Evolutionary conservation across 2,113 vertebrate genomes (phyloP).

Genomic region (Psammodynastes pulverulentus): DNA sequence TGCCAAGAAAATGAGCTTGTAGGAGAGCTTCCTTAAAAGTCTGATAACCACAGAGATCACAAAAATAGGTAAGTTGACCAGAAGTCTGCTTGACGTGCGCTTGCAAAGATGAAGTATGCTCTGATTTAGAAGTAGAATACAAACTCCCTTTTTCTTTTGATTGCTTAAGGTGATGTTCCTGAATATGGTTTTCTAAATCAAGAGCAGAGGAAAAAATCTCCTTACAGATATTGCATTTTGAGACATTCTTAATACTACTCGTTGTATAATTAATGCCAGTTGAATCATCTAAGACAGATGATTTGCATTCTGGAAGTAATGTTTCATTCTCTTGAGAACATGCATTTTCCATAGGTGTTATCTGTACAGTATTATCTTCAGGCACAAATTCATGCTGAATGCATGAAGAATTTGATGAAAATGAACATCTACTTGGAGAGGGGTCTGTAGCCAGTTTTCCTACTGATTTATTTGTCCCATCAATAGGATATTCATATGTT

Average conservation of each 20-base stretch:
- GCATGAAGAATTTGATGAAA: slow-evolving; percentile 55
- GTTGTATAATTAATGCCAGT: not conserved
- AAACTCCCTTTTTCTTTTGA: slow-evolving; percentile 30
- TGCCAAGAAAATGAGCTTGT: slow-evolving; percentile 67
- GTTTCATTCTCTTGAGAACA: slow-evolving; percentile 46
- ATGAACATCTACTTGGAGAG: not conserved
- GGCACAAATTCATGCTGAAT: slow-evolving; percentile 63
- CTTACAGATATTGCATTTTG: slow-evolving; percentile 33
- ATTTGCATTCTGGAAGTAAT: slow-evolving; percentile 20
- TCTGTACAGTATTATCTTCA: slow-evolving; percentile 68
- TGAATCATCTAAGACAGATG: slow-evolving; percentile 31
- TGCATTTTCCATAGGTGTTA: slow-evolving; percentile 70
- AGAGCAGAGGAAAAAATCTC: slow-evolving; percentile 37
- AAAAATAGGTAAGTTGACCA: slow-evolving; percentile 61
- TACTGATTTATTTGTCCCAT: not conserved
- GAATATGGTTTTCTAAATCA: slow-evolving; percentile 50
- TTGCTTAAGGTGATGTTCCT: slow-evolving; percentile 20
- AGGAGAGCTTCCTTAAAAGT: slow-evolving; percentile 64
- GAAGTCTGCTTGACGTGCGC: not conserved
- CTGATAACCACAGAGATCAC: slow-evolving; percentile 74
- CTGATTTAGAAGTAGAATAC: slow-evolving; percentile 34
- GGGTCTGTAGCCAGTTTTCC: not conserved
- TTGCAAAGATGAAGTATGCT: slow-evolving; percentile 27
- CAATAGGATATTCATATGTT: not conserved
- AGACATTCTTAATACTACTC: slow-evolving; percentile 7